Base-by-base conservation (phyloP, 2,888 invertebrate genomes). In the Apotomis betuletana region DNA sequence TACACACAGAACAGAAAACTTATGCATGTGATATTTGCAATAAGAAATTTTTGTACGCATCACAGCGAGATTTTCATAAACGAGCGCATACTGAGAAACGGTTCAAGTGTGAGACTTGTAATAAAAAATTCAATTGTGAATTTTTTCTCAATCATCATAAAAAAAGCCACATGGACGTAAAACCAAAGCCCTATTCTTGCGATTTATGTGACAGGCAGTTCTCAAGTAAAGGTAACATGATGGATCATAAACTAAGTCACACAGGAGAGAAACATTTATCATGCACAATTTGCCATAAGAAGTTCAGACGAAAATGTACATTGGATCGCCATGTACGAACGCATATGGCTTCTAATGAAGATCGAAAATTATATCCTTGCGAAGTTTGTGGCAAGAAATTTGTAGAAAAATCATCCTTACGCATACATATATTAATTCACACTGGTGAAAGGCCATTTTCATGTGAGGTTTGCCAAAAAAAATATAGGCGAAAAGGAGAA, bases 381-480 rank as follows among this genome's bases (percentile, higher is more conserved):
- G 27, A 65, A 9, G 5, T 55, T 27, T 65, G 64, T n/a, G 64
- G 46, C 0, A 6, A 12, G 12, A 46, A 6, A 10, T 65, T 65
- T 46, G 54, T 44, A 55, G 15, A 46, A 4, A 55, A 55, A n/a
- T 46, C 64, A 9, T 44, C 44, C 27, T 55, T 55, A n/a, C 15
- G 3, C 12, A 65, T 44, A 8, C 64, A 65, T 55, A 46, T 3
- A 41, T 44, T 9, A 1, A 36, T 27, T 5, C 68, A 68, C 6
- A 36, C 52, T 5, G 68, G 68, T 3, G 60, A 60, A 5, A 68
- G 54, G 15, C 44, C 68, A 4, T 68, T 46, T n/a, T 4, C 12
- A 8, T 65, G 64, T 65, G 2, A 55, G 9, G 46, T 55, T 46
- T 65, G 64, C 27, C 8, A 44, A 12, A 46, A 44, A 12, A 15